A percentile compares a stretch with the other conserved stretches of the same genome.
phyloP scores from a whole-genome alignment of 2,113 vertebrate genomes.

The Condylura cristata region DNA sequence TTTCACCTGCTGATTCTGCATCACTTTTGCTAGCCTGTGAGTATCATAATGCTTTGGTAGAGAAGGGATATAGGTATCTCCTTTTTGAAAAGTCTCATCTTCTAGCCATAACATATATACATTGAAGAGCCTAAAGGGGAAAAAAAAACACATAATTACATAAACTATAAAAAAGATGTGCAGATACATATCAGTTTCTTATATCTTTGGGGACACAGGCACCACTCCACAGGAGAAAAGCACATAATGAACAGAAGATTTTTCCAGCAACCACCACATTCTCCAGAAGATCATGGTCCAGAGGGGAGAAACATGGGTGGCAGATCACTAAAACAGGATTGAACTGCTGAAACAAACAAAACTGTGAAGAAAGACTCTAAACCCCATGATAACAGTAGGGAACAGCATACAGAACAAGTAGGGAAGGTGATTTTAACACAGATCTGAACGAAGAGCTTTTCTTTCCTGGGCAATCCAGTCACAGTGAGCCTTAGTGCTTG shows the following conservation, averaged over 20 bases:
- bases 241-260: background rate
- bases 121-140: constrained; percentile 91
- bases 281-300: background rate
- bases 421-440: background rate
- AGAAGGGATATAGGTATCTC: constrained; percentile 94
- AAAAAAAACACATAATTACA: background rate
- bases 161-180: background rate
- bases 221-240: background rate
- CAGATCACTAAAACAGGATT: background rate
- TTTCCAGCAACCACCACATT: background rate
- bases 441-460: background rate
- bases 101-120: constrained; percentile 96
- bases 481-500: background rate
- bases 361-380: background rate
- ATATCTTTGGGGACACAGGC: background rate
- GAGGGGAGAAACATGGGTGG: background rate
- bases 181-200: constrained; percentile 16
- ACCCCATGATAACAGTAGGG: background rate
- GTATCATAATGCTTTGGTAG: constrained; percentile 95
- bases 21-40: constrained; percentile 94
- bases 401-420: background rate
- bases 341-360: background rate
- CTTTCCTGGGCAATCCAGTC: background rate
- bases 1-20: constrained; percentile 93
- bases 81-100: constrained; percentile 95